Evolutionary conservation across 2,888 invertebrate genomes (phyloP).

Genomic region (Plebejus argus): DNA sequence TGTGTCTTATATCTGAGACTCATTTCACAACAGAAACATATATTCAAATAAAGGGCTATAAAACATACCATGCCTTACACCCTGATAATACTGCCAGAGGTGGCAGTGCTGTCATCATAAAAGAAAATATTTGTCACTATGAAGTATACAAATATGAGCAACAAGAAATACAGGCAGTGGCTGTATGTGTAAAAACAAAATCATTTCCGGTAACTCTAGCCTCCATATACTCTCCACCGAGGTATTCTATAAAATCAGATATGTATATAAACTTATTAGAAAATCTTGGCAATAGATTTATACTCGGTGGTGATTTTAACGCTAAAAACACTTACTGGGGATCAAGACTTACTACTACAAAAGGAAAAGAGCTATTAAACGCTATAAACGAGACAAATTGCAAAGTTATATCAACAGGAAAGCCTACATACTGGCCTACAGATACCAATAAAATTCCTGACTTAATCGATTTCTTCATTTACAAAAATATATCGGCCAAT

Average conservation of each 20-base stretch:
- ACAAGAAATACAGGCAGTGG: slow-evolving; percentile 13
- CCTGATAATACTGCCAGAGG: neutral
- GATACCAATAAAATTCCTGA: too few relatives aligned
- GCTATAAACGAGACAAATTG: neutral
- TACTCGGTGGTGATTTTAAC: slow-evolving; percentile 2
- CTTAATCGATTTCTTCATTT: neutral
- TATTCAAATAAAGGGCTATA: neutral
- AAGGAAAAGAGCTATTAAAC: neutral
- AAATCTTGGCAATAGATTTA: neutral
- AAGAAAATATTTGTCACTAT: neutral
- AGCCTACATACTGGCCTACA: too few relatives aligned
- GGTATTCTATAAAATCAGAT: neutral
- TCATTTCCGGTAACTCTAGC: neutral
- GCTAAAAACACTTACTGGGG: neutral
- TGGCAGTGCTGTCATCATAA: neutral
- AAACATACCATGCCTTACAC: neutral
- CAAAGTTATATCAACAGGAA: neutral
- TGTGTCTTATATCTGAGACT: slow-evolving; percentile 31
- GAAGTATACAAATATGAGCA: slow-evolving; percentile 11
- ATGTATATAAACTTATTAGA: neutral
- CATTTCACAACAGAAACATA: slow-evolving; percentile 28
- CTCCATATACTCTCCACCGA: neutral
- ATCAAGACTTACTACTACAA: neutral
- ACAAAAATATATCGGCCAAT: neutral
- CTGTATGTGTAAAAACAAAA: neutral